phyloP scores from a whole-genome alignment of 2,888 invertebrate species.

The Pteria penguin region DNA sequence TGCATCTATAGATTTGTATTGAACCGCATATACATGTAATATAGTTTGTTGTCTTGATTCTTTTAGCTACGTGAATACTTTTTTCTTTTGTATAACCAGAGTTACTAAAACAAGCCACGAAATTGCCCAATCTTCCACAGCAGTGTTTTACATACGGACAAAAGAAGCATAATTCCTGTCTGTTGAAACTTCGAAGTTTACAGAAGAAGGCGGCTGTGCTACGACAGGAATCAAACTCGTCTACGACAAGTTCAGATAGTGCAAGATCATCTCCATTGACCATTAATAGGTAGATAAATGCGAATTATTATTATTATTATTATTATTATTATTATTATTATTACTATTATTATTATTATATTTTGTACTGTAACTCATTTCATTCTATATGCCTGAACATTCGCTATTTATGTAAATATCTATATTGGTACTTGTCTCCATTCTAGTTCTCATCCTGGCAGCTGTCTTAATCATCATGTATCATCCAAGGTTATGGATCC shows the following conservation, averaged over 20 bases:
- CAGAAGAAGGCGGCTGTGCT: conserved; percentile 53
- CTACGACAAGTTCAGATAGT: conserved; percentile 54
- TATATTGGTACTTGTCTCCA: too few relatives aligned
- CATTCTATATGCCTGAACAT: too few relatives aligned
- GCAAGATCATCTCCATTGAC: conserved; percentile 42
- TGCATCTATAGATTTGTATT: too few relatives aligned
- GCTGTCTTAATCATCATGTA: conserved; percentile 3
- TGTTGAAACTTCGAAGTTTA: conserved; percentile 89
- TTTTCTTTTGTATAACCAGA: conserved; percentile 45
- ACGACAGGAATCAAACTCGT: conserved; percentile 52
- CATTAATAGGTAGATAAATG: conserved; percentile 24
- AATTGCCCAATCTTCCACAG: conserved; percentile 94
- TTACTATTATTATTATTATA: too few relatives aligned
- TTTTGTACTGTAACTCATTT: too few relatives aligned
- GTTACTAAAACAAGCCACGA: conserved; percentile 86
- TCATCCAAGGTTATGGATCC: neutral
- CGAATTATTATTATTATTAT: too few relatives aligned
- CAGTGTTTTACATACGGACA: conserved; percentile 93
- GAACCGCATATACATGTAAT: too few relatives aligned
- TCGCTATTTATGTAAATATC: too few relatives aligned
- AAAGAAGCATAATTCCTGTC: conserved; percentile 96
- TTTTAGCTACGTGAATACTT: conserved; percentile 1
- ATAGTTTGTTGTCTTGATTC: too few relatives aligned
- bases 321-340: too few relatives aligned
- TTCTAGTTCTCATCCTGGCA: conserved; percentile 17